Conservation (phyloP, 2,113 vertebrate genomes). For the Aleadryas rufinucha region DNA sequence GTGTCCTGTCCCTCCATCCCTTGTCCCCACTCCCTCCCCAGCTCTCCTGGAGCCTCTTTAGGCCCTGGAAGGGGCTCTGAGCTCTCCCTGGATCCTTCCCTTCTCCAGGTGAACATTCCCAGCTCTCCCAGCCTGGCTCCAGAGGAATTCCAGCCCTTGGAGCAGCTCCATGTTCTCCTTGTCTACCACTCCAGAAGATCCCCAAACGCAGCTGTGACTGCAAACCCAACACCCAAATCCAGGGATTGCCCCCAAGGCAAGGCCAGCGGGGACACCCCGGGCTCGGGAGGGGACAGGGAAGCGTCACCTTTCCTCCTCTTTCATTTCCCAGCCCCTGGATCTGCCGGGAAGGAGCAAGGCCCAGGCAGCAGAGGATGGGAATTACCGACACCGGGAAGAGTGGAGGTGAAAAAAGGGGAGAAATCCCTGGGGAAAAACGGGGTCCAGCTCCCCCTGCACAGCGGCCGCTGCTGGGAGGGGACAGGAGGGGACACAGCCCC, state of each 20-base stretch:
- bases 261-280: fast-evolving
- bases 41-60: neutral
- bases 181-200: neutral
- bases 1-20: neutral
- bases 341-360: neutral
- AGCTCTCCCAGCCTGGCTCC: neutral
- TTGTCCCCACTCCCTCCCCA: neutral
- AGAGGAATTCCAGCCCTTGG: neutral
- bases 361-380: neutral
- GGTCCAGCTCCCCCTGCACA: neutral
- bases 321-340: neutral
- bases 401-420: neutral
- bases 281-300: neutral
- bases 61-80: neutral
- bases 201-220: fast-evolving
- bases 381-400: neutral
- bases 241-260: neutral
- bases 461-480: neutral
- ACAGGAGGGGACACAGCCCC: neutral
- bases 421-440: fast-evolving
- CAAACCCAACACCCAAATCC: no score
- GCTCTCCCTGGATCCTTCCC: neutral
- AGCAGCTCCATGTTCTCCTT: neutral
- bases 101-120: neutral
- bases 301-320: neutral